phyloP scores from a whole-genome alignment of 2,888 invertebrate species.

The Volucella inanis region DNA sequence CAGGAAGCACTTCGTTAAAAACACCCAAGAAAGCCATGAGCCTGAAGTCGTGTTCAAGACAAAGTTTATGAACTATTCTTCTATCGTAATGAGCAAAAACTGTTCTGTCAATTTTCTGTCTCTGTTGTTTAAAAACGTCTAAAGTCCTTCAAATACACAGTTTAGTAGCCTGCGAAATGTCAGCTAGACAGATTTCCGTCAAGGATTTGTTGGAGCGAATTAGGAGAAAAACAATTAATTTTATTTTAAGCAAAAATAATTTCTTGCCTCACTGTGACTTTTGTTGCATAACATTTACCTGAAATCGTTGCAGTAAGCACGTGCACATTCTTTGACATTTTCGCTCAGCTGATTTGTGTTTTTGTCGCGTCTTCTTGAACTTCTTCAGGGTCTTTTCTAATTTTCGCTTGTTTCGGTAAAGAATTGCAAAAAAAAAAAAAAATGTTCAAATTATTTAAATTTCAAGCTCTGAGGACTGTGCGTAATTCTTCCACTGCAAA shows the following conservation, averaged over 20 bases:
- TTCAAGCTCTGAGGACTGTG: slow-evolving; percentile 26
- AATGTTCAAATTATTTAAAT: slow-evolving; percentile 61
- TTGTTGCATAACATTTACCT: background rate
- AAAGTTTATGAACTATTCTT: no score
- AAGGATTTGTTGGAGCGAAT: no score
- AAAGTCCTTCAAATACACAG: no score
- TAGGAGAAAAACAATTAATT: no score
- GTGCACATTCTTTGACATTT: slow-evolving; percentile 33
- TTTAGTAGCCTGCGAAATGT: no score
- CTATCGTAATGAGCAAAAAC: no score
- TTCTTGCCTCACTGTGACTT: slow-evolving; percentile 22
- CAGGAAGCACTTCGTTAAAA: no score
- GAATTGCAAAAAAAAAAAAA: slow-evolving; percentile 5
- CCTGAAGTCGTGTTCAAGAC: no score
- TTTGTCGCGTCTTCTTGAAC: background rate
- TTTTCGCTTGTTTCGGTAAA: background rate
- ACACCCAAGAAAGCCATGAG: no score
- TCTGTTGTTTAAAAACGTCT: no score
- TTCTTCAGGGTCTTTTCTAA: background rate
- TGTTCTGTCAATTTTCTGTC: no score
- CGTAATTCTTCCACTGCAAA: slow-evolving; percentile 38
- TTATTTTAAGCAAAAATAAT: background rate
- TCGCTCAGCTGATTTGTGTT: slow-evolving; percentile 48
- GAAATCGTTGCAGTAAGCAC: background rate
- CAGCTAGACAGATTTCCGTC: no score